These are phyloP conservation scores for Apoderus coryli DNA, from an alignment of 2,888 invertebrate species.

Conservation along the genomic window DNA sequence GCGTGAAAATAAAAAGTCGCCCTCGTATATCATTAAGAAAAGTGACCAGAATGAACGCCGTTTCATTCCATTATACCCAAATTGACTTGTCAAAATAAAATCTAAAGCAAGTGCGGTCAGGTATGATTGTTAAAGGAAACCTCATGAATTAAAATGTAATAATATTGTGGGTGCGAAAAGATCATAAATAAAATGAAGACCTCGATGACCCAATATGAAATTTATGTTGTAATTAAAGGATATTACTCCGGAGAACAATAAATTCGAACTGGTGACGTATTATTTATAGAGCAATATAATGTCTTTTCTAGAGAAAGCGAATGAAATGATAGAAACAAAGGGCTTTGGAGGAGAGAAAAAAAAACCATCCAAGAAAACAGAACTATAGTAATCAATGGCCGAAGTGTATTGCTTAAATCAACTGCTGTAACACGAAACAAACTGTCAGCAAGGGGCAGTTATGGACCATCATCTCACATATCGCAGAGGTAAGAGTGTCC, in stretches of 20 bases:
- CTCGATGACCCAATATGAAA: slow-evolving; percentile 15
- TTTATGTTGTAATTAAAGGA: slow-evolving; percentile 25
- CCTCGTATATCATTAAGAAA: too few species aligned
- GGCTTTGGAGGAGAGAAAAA: slow-evolving; percentile 13
- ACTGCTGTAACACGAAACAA: slow-evolving; percentile 31
- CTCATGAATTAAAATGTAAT: too few species aligned
- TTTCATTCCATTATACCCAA: too few species aligned
- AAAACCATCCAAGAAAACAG: too few species aligned
- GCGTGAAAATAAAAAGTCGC: too few species aligned
- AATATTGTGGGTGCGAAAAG: too few species aligned
- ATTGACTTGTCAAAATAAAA: too few species aligned
- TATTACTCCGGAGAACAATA: slow-evolving; percentile 22
- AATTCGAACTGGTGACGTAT: slow-evolving; percentile 25
- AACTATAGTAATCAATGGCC: slow-evolving; percentile 28
- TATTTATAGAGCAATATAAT: slow-evolving; percentile 25
- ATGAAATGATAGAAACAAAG: slow-evolving; percentile 25
- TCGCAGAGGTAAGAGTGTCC: slow-evolving; percentile 31
- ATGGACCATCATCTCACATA: slow-evolving; percentile 32
- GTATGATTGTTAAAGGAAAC: too few species aligned
- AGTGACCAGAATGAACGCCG: too few species aligned
- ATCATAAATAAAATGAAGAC: slow-evolving; percentile 15
- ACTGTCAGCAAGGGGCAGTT: slow-evolving; percentile 31
- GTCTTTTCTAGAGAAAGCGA: slow-evolving; percentile 19
- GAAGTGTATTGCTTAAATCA: slow-evolving; percentile 31
- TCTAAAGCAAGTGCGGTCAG: too few species aligned